These are phyloP conservation scores for Sinocyclocheilus anophthalmus DNA, from an alignment of 2,113 vertebrate genomes.

Conservation along the genomic window DNA sequence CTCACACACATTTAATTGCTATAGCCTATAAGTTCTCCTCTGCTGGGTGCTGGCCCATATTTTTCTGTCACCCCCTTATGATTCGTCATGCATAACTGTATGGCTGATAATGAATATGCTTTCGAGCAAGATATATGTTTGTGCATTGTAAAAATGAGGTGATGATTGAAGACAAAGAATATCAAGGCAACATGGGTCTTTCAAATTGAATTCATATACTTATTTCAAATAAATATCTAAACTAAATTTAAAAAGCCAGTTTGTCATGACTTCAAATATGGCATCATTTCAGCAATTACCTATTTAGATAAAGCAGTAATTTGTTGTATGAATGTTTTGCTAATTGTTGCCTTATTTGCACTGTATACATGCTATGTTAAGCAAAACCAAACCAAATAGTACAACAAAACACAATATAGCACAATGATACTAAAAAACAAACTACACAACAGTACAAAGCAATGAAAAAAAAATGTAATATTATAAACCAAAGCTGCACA, in stretches of 20 bases:
- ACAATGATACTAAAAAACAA: neutral
- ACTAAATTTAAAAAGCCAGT: neutral
- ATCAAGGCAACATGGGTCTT: neutral
- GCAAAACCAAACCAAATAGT: neutral
- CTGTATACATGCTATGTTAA: neutral
- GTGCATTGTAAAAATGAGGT: neutral
- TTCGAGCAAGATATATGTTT: neutral
- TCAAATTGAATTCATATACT: neutral
- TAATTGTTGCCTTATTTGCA: neutral
- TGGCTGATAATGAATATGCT: neutral
- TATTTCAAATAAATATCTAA: neutral
- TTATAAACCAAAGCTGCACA: no score
- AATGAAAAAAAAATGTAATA: neutral
- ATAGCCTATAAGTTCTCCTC: conserved; percentile 7
- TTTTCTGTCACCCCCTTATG: neutral
- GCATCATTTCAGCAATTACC: neutral
- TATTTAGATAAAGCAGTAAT: neutral
- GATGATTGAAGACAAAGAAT: neutral
- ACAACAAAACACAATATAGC: neutral
- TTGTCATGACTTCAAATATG: neutral
- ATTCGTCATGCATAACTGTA: neutral
- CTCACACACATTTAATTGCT: conserved; percentile 29
- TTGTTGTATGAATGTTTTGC: neutral
- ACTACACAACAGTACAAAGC: neutral
- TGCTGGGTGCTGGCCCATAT: conserved; percentile 22